phyloP scores from a whole-genome alignment of 1,140 invertebrate species.

The Zaprionus camerounensis region DNA sequence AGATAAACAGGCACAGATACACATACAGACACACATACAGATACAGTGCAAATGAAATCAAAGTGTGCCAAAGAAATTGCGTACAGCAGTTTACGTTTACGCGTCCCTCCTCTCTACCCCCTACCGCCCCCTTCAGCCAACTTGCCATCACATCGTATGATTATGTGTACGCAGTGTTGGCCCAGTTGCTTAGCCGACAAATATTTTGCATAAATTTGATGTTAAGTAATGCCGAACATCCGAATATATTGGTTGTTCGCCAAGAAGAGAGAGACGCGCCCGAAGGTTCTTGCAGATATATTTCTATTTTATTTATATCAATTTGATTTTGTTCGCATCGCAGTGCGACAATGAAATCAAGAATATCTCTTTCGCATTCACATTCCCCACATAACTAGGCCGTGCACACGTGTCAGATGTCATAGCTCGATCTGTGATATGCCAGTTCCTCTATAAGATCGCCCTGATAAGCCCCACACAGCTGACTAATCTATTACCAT shows the following conservation, averaged over 20 bases:
- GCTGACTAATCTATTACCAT: not conserved
- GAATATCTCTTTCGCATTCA: not conserved
- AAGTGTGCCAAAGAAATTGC: constrained; percentile 73
- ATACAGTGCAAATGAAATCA: constrained; percentile 48
- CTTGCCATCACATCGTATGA: constrained; percentile 24
- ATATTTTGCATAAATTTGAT: constrained; percentile 71
- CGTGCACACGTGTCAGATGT: constrained; percentile 12
- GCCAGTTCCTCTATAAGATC: not conserved
- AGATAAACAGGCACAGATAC: constrained; percentile 22
- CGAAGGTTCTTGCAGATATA: constrained; percentile 49
- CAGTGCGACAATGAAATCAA: constrained; percentile 12
- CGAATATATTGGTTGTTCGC: constrained; percentile 65
- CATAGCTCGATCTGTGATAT: too few relatives aligned
- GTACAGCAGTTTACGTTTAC: constrained; percentile 30
- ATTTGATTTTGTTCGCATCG: constrained; percentile 23
- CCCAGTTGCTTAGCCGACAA: constrained; percentile 48
- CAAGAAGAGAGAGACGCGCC: constrained; percentile 55
- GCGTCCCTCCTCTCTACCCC: not conserved
- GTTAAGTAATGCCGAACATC: constrained; percentile 70
- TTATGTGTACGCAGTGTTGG: constrained; percentile 44
- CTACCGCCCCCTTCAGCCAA: not conserved
- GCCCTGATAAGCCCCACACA: not conserved
- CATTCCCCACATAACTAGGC: not conserved
- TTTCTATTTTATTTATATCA: constrained; percentile 34
- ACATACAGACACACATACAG: constrained; percentile 5